Conservation (phyloP, 2,113 vertebrate genomes). For the Prochilodus magdalenae region DNA sequence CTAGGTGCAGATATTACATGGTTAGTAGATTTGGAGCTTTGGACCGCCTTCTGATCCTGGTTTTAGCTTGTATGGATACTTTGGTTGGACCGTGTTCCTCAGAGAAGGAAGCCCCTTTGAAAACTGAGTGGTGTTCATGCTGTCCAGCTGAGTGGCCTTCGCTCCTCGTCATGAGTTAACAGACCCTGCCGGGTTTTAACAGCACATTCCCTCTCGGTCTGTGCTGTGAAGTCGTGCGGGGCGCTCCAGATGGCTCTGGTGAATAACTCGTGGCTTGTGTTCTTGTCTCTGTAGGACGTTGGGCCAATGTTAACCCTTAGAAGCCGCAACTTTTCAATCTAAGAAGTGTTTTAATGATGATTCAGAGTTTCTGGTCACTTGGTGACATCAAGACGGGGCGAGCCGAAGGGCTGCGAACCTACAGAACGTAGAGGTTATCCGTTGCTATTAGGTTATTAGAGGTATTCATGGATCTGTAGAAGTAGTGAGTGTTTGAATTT, state of each 20-base stretch:
- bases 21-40: no score
- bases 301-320: background rate
- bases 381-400: no score
- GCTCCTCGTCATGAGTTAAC: background rate
- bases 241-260: background rate
- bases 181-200: background rate
- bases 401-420: no score
- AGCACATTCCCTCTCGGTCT: background rate
- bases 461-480: no score
- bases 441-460: no score
- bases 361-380: no score
- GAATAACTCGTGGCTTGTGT: background rate
- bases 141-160: background rate
- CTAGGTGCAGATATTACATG: background rate
- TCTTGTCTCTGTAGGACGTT: background rate
- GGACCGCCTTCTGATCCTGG: background rate
- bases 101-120: background rate
- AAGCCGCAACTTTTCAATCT: background rate
- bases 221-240: slow-evolving; percentile 6
- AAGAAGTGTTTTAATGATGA: no score
- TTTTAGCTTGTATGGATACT: background rate
- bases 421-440: no score
- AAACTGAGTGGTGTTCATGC: no score
- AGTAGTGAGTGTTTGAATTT: no score
- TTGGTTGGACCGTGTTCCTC: background rate